Evolutionary conservation across 1,140 invertebrate genomes (phyloP).

Genomic region (Lanistes nyassanus): DNA sequence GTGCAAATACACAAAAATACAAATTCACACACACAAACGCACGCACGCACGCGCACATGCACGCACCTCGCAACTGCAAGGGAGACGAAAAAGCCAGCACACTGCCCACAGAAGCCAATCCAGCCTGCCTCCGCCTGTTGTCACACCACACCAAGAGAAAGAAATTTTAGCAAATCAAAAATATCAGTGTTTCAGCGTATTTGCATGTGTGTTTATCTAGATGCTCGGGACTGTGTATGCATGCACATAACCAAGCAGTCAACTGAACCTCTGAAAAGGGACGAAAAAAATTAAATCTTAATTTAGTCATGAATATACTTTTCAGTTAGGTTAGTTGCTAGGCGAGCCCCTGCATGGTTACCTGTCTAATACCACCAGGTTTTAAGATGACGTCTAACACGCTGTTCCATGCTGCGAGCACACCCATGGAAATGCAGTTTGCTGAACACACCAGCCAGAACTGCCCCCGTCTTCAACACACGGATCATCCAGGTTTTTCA

Average conservation of each 20-base stretch:
- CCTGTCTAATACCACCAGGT: slow-evolving; percentile 38
- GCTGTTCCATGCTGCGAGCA: slow-evolving; percentile 36
- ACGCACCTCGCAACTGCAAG: not conserved
- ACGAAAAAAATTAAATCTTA: too few species aligned
- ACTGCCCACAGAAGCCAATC: slow-evolving; percentile 3
- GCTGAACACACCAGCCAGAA: slow-evolving; percentile 42
- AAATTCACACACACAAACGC: not conserved
- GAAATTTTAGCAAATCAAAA: too few species aligned
- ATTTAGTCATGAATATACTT: too few species aligned
- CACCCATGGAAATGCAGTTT: slow-evolving; percentile 39
- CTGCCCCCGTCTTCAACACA: slow-evolving; percentile 33
- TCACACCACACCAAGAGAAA: too few species aligned
- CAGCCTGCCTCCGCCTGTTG: not conserved
- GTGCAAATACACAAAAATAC: not conserved
- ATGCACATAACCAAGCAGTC: too few species aligned
- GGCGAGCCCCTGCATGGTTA: not conserved
- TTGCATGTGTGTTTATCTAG: too few species aligned
- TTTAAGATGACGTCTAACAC: slow-evolving; percentile 44
- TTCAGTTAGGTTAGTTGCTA: too few species aligned
- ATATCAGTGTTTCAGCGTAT: too few species aligned
- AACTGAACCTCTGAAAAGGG: too few species aligned
- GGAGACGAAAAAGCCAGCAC: not conserved
- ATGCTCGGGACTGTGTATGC: too few species aligned
- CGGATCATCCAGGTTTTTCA: not conserved
- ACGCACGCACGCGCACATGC: not conserved